A percentile compares a stretch with the other conserved stretches of the same genome.
These are phyloP conservation scores for Cheilosia urbana DNA, from an alignment of 2,888 invertebrate species.

Conservation along the genomic window DNA sequence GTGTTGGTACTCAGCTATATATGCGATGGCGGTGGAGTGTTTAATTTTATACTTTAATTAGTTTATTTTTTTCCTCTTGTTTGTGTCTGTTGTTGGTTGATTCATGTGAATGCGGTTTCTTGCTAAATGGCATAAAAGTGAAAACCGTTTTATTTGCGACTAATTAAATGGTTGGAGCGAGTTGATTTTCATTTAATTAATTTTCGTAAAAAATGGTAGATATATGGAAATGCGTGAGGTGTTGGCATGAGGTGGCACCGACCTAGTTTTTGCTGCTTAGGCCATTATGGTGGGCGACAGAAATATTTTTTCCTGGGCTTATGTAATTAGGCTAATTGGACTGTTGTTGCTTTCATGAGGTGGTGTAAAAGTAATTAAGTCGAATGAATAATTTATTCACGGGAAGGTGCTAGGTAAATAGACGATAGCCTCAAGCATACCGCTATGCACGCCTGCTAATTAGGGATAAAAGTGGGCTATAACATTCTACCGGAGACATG, in stretches of 20 bases:
- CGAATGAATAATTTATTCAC: conserved; percentile 27
- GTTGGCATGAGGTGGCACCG: no score
- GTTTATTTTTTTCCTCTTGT: conserved; percentile 25
- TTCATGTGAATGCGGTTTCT: conserved; percentile 60
- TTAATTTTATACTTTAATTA: conserved; percentile 70
- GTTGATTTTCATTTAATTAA: conserved; percentile 76
- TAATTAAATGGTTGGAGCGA: conserved; percentile 76
- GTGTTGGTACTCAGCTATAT: conserved; percentile 20
- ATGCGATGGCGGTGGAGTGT: conserved; percentile 52
- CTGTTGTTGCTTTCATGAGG: conserved; percentile 1
- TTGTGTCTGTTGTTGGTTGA: conserved; percentile 48
- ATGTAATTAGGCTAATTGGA: conserved; percentile 57
- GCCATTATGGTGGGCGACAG: background rate
- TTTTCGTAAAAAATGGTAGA: conserved; percentile 41
- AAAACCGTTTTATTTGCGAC: conserved; percentile 77
- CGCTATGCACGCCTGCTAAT: no score
- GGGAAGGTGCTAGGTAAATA: no score
- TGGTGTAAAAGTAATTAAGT: conserved; percentile 12
- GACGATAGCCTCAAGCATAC: no score
- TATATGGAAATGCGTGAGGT: background rate
- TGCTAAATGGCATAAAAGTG: conserved; percentile 76
- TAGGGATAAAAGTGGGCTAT: no score
- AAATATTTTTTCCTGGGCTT: conserved; percentile 21
- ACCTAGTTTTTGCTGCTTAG: no score
- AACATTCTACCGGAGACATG: no score